phyloP scores from a whole-genome alignment of 2,888 invertebrate genomes.

The Machimus rusticus region DNA sequence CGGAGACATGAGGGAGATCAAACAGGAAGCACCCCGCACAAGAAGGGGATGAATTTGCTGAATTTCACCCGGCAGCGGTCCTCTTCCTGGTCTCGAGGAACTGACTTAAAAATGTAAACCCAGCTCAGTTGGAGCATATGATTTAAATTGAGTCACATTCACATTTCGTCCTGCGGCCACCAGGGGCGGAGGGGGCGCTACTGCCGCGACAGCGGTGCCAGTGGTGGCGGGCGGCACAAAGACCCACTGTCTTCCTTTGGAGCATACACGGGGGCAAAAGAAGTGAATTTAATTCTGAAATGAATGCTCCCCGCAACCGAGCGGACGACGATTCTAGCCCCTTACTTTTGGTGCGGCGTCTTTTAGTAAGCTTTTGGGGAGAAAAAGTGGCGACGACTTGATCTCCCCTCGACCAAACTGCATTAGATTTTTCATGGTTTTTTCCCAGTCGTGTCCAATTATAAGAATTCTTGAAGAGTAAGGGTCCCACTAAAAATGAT shows the following conservation, averaged over 20 bases:
- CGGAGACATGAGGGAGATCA: background rate
- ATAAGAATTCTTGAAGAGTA: slow-evolving; percentile 2
- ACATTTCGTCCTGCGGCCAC: background rate
- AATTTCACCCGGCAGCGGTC: background rate
- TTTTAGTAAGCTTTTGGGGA: background rate
- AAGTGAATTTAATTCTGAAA: background rate
- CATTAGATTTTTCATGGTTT: background rate
- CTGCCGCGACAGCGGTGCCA: background rate
- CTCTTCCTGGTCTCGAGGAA: background rate
- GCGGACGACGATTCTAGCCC: background rate
- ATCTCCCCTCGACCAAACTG: background rate
- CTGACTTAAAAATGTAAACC: background rate
- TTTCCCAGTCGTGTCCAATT: slow-evolving; percentile 14
- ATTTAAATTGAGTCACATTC: background rate
- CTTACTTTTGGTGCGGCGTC: background rate
- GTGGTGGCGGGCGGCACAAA: background rate
- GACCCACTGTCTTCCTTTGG: background rate
- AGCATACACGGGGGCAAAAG: background rate
- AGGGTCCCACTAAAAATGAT: background rate
- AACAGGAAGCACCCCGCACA: background rate
- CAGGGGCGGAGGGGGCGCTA: background rate
- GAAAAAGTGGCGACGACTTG: background rate
- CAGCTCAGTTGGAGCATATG: background rate
- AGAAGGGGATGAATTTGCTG: background rate
- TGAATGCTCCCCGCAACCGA: background rate